Conservation (phyloP, 1,140 invertebrate genomes). For the Schlechtendalia chinensis region DNA sequence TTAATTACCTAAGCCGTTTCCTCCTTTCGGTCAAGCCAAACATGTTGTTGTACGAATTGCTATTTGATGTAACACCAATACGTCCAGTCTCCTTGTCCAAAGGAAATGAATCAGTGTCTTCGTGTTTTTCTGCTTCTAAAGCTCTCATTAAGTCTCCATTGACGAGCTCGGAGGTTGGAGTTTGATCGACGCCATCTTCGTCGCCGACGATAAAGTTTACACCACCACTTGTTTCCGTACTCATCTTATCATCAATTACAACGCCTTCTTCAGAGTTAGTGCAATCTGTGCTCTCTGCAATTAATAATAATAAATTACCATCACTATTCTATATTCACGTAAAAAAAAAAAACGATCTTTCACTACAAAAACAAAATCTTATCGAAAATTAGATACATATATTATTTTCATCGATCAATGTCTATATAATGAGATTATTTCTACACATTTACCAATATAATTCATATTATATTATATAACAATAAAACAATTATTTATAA, state of each 20-base stretch:
- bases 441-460: no score
- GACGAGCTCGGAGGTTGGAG: constrained; percentile 13
- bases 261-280: constrained; percentile 32
- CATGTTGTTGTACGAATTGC: constrained; percentile 54
- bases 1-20: constrained; percentile 60
- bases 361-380: not conserved
- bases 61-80: constrained; percentile 53
- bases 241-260: constrained; percentile 39
- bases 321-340: not conserved
- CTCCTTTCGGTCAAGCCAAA: constrained; percentile 59
- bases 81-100: constrained; percentile 51
- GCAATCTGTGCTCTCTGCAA: constrained; percentile 43
- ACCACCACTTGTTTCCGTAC: constrained; percentile 34
- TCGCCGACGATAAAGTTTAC: constrained; percentile 51
- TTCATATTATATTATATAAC: no score
- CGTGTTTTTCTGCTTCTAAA: constrained; percentile 54
- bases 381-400: not conserved
- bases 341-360: not conserved
- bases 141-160: constrained; percentile 44
- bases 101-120: constrained; percentile 59
- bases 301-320: not conserved
- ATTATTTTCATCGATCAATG: no score
- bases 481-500: no score
- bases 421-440: no score
- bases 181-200: constrained; percentile 41